Conservation (phyloP, 2,888 invertebrate species). For the Acleris holmiana region DNA sequence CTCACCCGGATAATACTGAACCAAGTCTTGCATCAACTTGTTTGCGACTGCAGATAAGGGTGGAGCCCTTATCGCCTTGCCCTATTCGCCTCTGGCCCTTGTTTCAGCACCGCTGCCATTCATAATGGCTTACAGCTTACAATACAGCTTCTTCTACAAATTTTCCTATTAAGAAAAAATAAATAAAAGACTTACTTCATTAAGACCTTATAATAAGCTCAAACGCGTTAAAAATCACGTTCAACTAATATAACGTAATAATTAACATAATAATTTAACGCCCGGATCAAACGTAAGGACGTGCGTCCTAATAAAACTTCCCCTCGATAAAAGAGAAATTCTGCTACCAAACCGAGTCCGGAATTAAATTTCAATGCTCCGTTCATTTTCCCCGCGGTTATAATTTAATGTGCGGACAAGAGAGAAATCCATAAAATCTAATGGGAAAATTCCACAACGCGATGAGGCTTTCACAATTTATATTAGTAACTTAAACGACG, state of each 20-base stretch:
- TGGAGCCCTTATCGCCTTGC: constrained; percentile 40
- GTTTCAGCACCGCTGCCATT: constrained; percentile 47
- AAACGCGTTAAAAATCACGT: no score
- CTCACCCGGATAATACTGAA: no score
- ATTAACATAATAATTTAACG: background rate
- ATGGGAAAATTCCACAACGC: constrained; percentile 74
- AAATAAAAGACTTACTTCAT: constrained; percentile 23
- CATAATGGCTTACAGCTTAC: constrained; percentile 67
- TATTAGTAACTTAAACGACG: constrained; percentile 61
- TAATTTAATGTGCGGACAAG: constrained; percentile 79
- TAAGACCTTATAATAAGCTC: no score
- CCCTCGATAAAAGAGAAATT: constrained; percentile 49
- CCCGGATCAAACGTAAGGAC: constrained; percentile 30
- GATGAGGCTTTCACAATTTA: constrained; percentile 75
- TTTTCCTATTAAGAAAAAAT: constrained; percentile 61
- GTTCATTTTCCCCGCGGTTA: constrained; percentile 66
- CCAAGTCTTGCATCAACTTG: constrained; percentile 1
- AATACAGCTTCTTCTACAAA: constrained; percentile 66
- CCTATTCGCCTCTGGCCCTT: constrained; percentile 49
- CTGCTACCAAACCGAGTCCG: constrained; percentile 51
- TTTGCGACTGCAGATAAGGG: constrained; percentile 17
- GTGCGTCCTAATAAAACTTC: constrained; percentile 46
- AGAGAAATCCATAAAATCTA: constrained; percentile 79
- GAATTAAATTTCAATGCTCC: constrained; percentile 69
- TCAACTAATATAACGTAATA: no score